Evolutionary conservation across 2,888 invertebrate genomes (phyloP), one percentile per base, ranked within the genome.

Genomic region (Drosophila phalerata): DNA sequence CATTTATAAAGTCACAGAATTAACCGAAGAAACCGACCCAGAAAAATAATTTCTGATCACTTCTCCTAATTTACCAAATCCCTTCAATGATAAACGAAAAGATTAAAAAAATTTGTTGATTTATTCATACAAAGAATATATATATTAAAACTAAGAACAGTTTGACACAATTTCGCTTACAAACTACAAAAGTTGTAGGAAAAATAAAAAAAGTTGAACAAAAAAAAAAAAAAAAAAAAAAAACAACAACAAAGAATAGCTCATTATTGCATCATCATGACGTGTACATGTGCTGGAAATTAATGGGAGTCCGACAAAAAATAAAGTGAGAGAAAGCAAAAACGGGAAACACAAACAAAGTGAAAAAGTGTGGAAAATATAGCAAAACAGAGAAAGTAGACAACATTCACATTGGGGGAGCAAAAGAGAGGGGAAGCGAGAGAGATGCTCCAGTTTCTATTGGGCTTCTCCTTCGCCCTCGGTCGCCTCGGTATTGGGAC

Each of bases 131-230:
- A 81, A 69, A 73, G 70, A 71, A 76, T 69, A 76, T 49, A 71
- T 57, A 77, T 68, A 56, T 73, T 80, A 71, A 45, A 73, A 72
- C 88, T 89, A 88, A 69, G 69, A 79, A 82, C 64, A 78, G 72
- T 85, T 87, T 71, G 79, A 84, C 79, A 76, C 63, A 88, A 71
- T 88, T 81, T 88, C 45, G 83, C 88, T 81, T 81, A 81, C 42
- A 38, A 52, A 38, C 83, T 81, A 81, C 51, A 47, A 58, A 77
- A 63, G 60, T 64, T 38, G 28, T 15, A 19, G 30, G 55, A 32
- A 45, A 48, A 61, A 57, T 22, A 47, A 45, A 19, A 32, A 5
- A 64, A 42, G 32, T 37, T 13, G 38, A 32, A 47, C 37, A 42
- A 9, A 47, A 53, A 49, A 47, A 22, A 40, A 37, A 49, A 56